These are phyloP conservation scores for Phengaris alcon DNA, from an alignment of 2,888 invertebrate species.

Conservation along the genomic window DNA sequence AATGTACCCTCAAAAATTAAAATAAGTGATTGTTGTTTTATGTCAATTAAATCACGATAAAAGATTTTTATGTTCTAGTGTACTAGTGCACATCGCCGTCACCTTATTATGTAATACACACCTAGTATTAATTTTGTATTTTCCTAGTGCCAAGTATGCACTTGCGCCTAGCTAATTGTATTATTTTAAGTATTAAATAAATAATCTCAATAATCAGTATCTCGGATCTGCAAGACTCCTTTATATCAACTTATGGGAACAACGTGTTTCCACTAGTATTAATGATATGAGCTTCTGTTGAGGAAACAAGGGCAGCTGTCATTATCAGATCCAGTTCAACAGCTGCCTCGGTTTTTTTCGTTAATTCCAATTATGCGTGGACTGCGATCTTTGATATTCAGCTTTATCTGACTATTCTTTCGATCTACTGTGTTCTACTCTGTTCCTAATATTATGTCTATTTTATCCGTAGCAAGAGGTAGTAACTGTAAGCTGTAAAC, in stretches of 20 bases:
- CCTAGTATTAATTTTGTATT: no score
- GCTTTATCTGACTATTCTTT: neutral
- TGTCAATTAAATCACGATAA: no score
- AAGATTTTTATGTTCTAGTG: no score
- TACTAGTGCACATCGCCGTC: no score
- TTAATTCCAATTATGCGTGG: constrained; percentile 10
- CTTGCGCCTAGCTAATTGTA: no score
- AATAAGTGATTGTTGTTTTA: no score
- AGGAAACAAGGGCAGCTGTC: constrained; percentile 25
- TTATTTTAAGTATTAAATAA: neutral
- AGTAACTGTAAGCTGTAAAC: no score
- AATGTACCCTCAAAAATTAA: no score
- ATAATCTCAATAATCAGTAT: neutral
- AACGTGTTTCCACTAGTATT: neutral
- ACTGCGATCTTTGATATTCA: neutral
- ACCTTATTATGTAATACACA: no score
- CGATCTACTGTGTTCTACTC: neutral
- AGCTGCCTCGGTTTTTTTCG: constrained; percentile 21
- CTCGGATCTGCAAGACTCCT: neutral
- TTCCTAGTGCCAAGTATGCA: no score
- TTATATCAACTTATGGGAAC: neutral
- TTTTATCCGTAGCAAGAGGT: neutral
- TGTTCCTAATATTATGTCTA: neutral
- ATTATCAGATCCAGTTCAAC: constrained; percentile 16
- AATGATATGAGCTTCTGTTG: constrained; percentile 20